Percentiles rank a stretch among this genome's conserved stretches.
phyloP scores from a whole-genome alignment of 2,113 vertebrate species.

The Pogonocichla stellata region DNA sequence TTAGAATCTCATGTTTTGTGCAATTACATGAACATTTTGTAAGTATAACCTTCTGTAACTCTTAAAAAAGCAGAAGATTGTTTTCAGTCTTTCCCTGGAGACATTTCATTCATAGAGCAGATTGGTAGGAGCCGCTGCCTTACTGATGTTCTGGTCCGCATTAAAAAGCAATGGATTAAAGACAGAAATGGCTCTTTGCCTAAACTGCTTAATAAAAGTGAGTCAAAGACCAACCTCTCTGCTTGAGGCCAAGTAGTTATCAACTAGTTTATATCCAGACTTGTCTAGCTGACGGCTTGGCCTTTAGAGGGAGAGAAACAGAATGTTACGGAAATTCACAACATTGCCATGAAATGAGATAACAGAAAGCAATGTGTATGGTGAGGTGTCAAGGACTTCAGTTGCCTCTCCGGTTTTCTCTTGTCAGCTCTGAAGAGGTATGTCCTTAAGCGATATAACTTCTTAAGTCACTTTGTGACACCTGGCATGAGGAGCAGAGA shows the following conservation, averaged over 20 bases:
- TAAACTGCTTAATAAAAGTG: background rate
- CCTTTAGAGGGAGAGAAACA: background rate
- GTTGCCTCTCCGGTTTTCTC: background rate
- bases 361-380: background rate
- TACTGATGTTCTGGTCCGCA: background rate
- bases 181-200: background rate
- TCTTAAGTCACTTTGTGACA: background rate
- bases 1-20: background rate
- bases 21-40: background rate
- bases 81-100: constrained; percentile 24
- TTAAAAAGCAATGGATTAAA: constrained; percentile 30
- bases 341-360: background rate
- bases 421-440: background rate
- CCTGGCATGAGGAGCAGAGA: background rate
- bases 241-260: constrained; percentile 17
- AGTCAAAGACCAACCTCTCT: background rate
- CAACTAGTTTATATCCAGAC: background rate
- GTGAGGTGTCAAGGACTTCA: background rate
- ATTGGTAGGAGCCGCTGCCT: background rate
- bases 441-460: background rate
- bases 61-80: background rate
- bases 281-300: background rate
- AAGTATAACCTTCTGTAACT: background rate
- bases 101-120: background rate
- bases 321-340: background rate